Conservation (phyloP, 2,888 invertebrate genomes). For the Argyresthia goedartella region DNA sequence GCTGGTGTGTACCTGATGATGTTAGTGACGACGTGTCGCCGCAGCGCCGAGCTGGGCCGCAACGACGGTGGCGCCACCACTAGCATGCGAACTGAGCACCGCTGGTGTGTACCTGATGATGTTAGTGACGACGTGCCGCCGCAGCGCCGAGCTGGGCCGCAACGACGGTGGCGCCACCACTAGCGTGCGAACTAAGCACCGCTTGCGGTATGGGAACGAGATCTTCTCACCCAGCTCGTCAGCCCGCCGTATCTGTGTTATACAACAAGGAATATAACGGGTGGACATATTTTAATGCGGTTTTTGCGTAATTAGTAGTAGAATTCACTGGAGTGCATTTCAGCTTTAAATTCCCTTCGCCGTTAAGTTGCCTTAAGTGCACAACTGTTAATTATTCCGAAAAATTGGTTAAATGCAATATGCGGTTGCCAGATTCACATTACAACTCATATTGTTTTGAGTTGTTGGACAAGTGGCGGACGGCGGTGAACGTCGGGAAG, state of each 20-base stretch:
- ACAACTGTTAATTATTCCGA: no score
- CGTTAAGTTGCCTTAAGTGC: no score
- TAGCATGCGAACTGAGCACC: slow-evolving; percentile 84
- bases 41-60: slow-evolving; percentile 82
- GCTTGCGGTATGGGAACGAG: slow-evolving; percentile 79
- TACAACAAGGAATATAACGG: not conserved
- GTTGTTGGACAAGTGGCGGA: no score
- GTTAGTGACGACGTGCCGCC: slow-evolving; percentile 85
- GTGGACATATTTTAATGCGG: no score
- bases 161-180: slow-evolving; percentile 87
- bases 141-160: slow-evolving; percentile 82
- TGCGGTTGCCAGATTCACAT: no score
- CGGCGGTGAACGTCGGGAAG: no score
- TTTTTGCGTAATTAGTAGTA: no score
- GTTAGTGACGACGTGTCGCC: slow-evolving; percentile 85
- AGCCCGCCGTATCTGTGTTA: slow-evolving; percentile 31
- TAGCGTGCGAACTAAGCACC: slow-evolving; percentile 85
- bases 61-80: slow-evolving; percentile 87
- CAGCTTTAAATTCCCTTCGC: no score
- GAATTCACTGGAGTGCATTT: no score
- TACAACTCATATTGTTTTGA: no score
- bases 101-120: slow-evolving; percentile 86
- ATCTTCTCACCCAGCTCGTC: slow-evolving; percentile 48
- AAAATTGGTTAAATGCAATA: no score
- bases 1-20: slow-evolving; percentile 86